Conservation (phyloP, 2,888 invertebrate genomes). For the Doris montereyensis region DNA sequence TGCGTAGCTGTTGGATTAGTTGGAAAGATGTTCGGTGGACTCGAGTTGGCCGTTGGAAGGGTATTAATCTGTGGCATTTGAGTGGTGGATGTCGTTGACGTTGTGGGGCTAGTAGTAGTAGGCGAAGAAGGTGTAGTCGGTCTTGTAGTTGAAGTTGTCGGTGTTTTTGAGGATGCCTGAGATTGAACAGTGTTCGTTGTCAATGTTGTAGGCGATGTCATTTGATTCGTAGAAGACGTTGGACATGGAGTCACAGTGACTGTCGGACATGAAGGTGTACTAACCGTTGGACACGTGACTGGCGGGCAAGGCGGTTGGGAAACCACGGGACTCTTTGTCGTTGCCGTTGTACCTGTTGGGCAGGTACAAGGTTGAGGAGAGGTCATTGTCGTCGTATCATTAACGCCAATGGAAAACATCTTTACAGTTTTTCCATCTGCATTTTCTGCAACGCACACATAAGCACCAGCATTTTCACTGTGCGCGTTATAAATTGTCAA, state of each 20-base stretch:
- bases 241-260: background rate
- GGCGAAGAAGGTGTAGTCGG: background rate
- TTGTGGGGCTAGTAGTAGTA: background rate
- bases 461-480: constrained; percentile 6
- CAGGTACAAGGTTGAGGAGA: background rate
- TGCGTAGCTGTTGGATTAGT: background rate
- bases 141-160: background rate
- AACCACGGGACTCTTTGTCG: no score
- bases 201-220: background rate
- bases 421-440: constrained; percentile 10
- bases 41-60: background rate
- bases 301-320: background rate
- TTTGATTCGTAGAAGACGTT: background rate
- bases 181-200: background rate
- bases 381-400: background rate
- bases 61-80: background rate
- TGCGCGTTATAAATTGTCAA: constrained; percentile 26
- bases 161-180: background rate
- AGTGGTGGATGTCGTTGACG: background rate
- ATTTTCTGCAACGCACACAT: constrained; percentile 14
- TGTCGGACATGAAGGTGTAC: background rate
- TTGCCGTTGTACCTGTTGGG: background rate
- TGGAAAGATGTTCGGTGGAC: background rate
- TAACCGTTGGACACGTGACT: background rate
- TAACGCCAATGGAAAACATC: background rate